Evolutionary conservation across 2,888 invertebrate genomes (phyloP).

Genomic region (Macaria notata): DNA sequence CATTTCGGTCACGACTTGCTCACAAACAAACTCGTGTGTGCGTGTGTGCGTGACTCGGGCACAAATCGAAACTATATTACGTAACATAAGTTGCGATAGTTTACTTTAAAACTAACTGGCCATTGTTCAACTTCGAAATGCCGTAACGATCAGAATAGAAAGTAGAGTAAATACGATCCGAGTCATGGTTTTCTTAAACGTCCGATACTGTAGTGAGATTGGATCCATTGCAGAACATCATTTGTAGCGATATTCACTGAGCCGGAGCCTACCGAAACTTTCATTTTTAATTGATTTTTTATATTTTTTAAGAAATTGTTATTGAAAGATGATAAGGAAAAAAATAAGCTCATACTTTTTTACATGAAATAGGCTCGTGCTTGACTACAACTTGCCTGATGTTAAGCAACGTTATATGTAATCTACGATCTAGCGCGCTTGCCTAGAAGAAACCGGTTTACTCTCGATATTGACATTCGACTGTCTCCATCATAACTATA

Average conservation of each 20-base stretch:
- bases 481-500: too few species aligned
- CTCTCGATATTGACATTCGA: too few species aligned
- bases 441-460: too few species aligned
- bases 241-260: conserved; percentile 34
- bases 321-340: too few species aligned
- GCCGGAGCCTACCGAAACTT: neutral
- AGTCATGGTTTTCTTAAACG: conserved; percentile 40
- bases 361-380: too few species aligned
- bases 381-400: too few species aligned
- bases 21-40: conserved; percentile 32
- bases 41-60: conserved; percentile 12
- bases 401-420: too few species aligned
- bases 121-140: conserved; percentile 15
- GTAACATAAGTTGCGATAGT: conserved; percentile 43
- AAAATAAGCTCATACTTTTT: too few species aligned
- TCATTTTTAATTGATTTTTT: too few species aligned
- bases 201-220: conserved; percentile 22
- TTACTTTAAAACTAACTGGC: conserved; percentile 23
- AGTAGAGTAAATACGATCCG: conserved; percentile 50
- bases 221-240: conserved; percentile 41
- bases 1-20: conserved; percentile 39
- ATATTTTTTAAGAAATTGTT: too few species aligned
- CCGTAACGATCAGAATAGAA: conserved; percentile 45
- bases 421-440: too few species aligned
- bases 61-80: conserved; percentile 52